Evolutionary conservation across 2,113 vertebrate genomes (phyloP).

Genomic region (Brachyhypopomus gauderio): DNA sequence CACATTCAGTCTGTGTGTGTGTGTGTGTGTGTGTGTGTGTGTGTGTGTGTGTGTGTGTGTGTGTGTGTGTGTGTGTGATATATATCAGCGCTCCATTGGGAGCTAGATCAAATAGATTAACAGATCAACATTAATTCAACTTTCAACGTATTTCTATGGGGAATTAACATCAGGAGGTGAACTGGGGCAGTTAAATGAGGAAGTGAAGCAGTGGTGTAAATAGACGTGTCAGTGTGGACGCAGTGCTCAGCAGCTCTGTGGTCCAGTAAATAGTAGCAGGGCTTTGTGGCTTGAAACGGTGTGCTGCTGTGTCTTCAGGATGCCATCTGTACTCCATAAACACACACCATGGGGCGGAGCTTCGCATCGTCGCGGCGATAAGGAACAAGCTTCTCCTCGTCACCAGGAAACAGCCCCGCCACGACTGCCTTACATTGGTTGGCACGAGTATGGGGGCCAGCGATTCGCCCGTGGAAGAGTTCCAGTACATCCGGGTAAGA

Average conservation of each 20-base stretch:
- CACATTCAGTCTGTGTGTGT: too few relatives aligned
- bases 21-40: too few relatives aligned
- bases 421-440: conserved; percentile 62
- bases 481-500: conserved; percentile 95
- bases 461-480: conserved; percentile 92
- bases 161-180: too few relatives aligned
- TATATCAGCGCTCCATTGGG: too few relatives aligned
- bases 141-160: too few relatives aligned
- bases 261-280: background rate
- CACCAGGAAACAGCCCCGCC: conserved; percentile 83
- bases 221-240: background rate
- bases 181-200: background rate
- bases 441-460: conserved; percentile 56
- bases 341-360: conserved; percentile 90
- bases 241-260: background rate
- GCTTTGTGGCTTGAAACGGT: background rate
- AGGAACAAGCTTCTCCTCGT: conserved; percentile 96
- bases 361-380: conserved; percentile 92
- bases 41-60: too few relatives aligned
- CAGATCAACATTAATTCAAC: too few relatives aligned
- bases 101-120: too few relatives aligned
- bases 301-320: conserved; percentile 72
- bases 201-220: background rate
- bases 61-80: too few relatives aligned
- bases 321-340: conserved; percentile 97